Base-by-base conservation (phyloP, 2,113 vertebrate genomes). In the Microcebus ravelobensis region DNA sequence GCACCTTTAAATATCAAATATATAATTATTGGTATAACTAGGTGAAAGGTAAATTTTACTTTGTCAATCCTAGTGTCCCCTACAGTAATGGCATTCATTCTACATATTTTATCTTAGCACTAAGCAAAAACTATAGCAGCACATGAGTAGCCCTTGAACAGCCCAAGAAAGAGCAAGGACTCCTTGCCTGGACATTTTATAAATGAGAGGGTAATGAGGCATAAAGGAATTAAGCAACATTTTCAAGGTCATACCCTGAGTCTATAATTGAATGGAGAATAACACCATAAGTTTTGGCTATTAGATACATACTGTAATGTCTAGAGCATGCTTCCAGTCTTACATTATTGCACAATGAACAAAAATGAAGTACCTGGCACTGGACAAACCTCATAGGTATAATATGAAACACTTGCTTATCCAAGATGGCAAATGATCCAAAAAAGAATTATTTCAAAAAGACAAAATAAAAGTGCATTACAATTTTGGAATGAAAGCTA, bases 161-260 rank as follows among this genome's bases (percentile, higher is more conserved):
- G 45, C 63, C n/a, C 91, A 45, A 85, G 79, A 42, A 14, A 76
- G 48, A 70, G 68, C 45, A 80, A 94, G 79, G 39, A 45, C 18
- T 94, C 82, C 76, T 14, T 42, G 68, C 29, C 11, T 57, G 70
- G 29, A 77, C 7, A 55, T 90, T 85, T 91, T 88, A 55, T 68
- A 97, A 93, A 77, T 63, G 65, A 45, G 55, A 93, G 0, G 14
- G 61, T 90, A 96, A 96, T 83, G 97, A 94, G 71, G 91, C 81
- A 88, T 59, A 63, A 68, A 96, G 73, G 67, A 94, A 90, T 87
- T 85, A 87, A 94, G 91, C 48, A 71, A 82, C 29, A 85, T 59
- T 91, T 84, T 91, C 97, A 98, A 97, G 97, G 97, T 93, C 96
- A 94, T 29, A 70, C 42, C 3, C 80, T 20, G 77, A 87, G 39